Base-by-base conservation (phyloP, 1,140 invertebrate species). In the Pinna nobilis region DNA sequence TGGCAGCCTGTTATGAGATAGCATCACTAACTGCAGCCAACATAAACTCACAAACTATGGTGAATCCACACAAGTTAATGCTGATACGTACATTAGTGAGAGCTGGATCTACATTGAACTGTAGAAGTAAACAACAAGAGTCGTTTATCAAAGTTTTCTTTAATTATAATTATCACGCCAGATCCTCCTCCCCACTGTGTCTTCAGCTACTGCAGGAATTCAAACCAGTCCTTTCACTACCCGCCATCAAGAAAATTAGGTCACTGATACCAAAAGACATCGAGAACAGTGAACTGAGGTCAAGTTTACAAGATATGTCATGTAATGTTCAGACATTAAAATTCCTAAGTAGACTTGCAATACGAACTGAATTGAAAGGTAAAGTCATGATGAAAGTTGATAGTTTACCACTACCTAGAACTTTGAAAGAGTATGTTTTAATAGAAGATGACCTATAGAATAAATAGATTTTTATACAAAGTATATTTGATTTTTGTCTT, bases 321-420 rank as follows among this genome's bases (percentile, higher is more conserved):
- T 25, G 39, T n/a, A 44, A 35, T 55, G 69, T 76, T 47, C 67
- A 66, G 32, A 47, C 68, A 35, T 51, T 76, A 23, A 76, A 76
- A 51, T 51, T 59, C 25, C 28, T 57, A 5, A 57, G 74, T 63
- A 61, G 74, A 32, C 53, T 67, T 49, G 37, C 47, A 11, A 35
- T 76, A 7, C 50, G 74, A 33, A 61, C 68, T 30, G 30, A 55
- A n/a, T 59, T 76, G 20, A 70, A 76, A 28, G 63, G 64, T 5
- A 76, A 70, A 50, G 57, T 70, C 57, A 37, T 76, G 20, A 23
- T 50, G 39, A 71, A 76, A 44, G 53, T 59, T 20, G 74, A 68
- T 53, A 47, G 33, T 28, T 33, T 76, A 9, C 65, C 69, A 4
- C 30, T 76, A 30, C 74, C 74, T 5, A 63, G 30, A 50, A 37